Percentiles rank a stretch among this genome's conserved stretches.
These are phyloP conservation scores for Drosophila varians DNA, from an alignment of 1,140 invertebrate genomes.

Conservation along the genomic window DNA sequence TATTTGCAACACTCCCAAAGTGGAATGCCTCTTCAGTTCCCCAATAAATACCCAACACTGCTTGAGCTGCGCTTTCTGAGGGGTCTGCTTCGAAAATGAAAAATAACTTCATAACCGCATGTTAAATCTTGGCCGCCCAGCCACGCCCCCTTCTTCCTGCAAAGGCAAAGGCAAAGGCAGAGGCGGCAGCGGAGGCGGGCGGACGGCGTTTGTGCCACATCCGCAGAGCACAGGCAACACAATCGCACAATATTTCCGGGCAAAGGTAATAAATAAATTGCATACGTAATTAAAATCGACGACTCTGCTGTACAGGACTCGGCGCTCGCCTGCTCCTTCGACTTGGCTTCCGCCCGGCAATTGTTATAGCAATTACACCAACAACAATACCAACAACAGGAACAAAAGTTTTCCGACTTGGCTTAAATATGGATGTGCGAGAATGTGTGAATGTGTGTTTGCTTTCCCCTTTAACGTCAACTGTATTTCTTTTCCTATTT, in stretches of 20 bases:
- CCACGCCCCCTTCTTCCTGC: not conserved
- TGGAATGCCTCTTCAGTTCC: not conserved
- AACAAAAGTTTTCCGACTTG: conserved; percentile 75
- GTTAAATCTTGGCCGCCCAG: conserved; percentile 51
- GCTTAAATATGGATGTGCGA: conserved; percentile 7
- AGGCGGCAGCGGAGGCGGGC: too few species aligned
- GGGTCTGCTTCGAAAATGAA: conserved; percentile 67
- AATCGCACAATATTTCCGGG: conserved; percentile 79
- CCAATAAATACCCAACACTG: not conserved
- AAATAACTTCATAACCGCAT: conserved; percentile 74
- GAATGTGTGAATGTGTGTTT: conserved; percentile 32
- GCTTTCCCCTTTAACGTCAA: conserved; percentile 73
- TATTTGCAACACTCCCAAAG: not conserved
- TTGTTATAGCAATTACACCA: conserved; percentile 54
- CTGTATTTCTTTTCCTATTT: conserved; percentile 41
- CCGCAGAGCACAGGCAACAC: conserved; percentile 49
- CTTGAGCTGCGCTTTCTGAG: conserved; percentile 35
- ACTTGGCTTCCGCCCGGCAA: conserved; percentile 21
- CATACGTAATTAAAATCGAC: conserved; percentile 82
- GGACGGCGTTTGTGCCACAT: conserved; percentile 29
- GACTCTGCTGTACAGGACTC: conserved; percentile 65
- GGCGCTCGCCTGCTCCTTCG: not conserved
- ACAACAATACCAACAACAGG: conserved; percentile 24
- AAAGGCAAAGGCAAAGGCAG: too few species aligned
- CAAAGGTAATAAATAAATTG: conserved; percentile 81